phyloP scores from a whole-genome alignment of 2,113 vertebrate genomes.

The Periophthalmus modestus region DNA sequence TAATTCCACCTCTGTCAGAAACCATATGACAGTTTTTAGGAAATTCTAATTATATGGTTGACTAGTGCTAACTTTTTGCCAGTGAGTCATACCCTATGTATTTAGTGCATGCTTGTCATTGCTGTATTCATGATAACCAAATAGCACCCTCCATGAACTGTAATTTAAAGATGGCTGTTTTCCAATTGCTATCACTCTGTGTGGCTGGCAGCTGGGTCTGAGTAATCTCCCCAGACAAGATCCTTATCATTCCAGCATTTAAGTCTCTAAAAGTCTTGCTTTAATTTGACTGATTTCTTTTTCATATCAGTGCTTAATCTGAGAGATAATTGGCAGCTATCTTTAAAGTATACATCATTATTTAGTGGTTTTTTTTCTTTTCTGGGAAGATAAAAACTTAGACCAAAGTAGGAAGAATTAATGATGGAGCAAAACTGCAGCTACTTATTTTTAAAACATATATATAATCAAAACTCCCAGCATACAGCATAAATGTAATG shows the following conservation, averaged over 20 bases:
- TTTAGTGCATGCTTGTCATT: conserved; percentile 29
- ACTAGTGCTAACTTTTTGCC: conserved; percentile 4
- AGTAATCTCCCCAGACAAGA: conserved; percentile 26
- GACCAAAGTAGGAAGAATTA: conserved; percentile 16
- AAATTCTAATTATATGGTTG: not conserved
- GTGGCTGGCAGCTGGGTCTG: conserved; percentile 33
- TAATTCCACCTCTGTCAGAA: not conserved
- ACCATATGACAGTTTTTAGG: not conserved
- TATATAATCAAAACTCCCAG: conserved; percentile 9
- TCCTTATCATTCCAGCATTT: conserved; percentile 12
- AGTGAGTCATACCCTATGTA: conserved; percentile 44
- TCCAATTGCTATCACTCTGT: conserved; percentile 1
- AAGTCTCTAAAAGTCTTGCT: conserved; percentile 30
- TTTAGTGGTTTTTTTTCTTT: conserved; percentile 6
- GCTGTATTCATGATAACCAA: conserved; percentile 8
- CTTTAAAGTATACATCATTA: conserved; percentile 41
- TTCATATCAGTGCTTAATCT: conserved; percentile 35
- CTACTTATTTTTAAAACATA: conserved; percentile 34
- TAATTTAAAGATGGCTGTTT: conserved; percentile 32
- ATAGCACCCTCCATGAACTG: conserved; percentile 16
- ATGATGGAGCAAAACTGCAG: conserved; percentile 30
- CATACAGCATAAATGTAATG: not conserved
- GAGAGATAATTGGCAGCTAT: conserved; percentile 44
- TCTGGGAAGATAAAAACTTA: conserved; percentile 13
- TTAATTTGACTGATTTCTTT: conserved; percentile 37